These are phyloP conservation scores for Chlorops oryzae DNA, from an alignment of 1,140 invertebrate species.

Conservation along the genomic window DNA sequence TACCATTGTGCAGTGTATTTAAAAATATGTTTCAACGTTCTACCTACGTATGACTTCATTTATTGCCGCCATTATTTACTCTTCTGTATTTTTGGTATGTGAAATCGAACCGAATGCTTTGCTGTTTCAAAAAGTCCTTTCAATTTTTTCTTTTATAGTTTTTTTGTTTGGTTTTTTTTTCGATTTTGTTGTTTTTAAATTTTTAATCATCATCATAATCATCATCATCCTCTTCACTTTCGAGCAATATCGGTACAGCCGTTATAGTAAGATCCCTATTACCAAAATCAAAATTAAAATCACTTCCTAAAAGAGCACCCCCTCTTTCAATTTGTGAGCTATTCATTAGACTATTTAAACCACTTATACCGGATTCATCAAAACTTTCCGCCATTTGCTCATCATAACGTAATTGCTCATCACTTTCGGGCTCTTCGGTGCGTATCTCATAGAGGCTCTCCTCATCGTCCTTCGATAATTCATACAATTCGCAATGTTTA, in stretches of 20 bases:
- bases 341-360: too few relatives aligned
- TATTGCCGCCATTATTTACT: too few relatives aligned
- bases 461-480: constrained; percentile 29
- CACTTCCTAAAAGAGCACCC: constrained; percentile 7
- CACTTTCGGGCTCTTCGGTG: constrained; percentile 33
- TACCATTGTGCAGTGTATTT: too few relatives aligned
- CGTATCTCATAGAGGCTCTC: constrained; percentile 41
- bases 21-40: too few relatives aligned
- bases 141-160: too few relatives aligned
- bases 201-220: constrained; percentile 44
- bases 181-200: too few relatives aligned
- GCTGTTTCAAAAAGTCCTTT: too few relatives aligned
- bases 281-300: constrained; percentile 38
- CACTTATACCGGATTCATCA: too few relatives aligned
- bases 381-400: too few relatives aligned
- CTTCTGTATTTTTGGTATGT: not conserved
- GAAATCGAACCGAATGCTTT: not conserved
- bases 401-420: constrained; percentile 26
- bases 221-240: constrained; percentile 43
- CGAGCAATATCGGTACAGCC: constrained; percentile 35
- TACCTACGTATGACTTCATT: too few relatives aligned
- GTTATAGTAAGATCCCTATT: constrained; percentile 40
- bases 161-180: too few relatives aligned
- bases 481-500: constrained; percentile 41
- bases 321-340: too few relatives aligned